Percentiles rank a stretch among this genome's conserved stretches.
These are phyloP conservation scores for Mionectes olivaceus DNA, from an alignment of 2,797 vertebrate genomes.

Conservation along the genomic window DNA sequence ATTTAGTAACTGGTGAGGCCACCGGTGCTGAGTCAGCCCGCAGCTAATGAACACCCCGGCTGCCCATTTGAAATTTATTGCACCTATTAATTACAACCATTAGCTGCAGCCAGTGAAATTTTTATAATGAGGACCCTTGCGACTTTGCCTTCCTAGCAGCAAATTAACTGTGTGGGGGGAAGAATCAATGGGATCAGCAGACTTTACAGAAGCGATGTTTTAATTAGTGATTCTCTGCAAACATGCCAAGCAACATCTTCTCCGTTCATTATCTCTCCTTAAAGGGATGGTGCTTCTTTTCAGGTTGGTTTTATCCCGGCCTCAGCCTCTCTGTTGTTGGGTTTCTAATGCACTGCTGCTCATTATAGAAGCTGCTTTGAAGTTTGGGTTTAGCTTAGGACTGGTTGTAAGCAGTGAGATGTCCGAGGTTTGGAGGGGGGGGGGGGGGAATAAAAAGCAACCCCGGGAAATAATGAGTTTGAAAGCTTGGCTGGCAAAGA, in stretches of 20 bases:
- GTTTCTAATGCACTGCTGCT: slow-evolving; percentile 11
- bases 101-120: slow-evolving; percentile 72
- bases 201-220: slow-evolving; percentile 69
- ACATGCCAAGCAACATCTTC: slow-evolving; percentile 52
- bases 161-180: slow-evolving; percentile 65
- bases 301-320: neutral
- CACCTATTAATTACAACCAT: slow-evolving; percentile 79
- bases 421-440: neutral
- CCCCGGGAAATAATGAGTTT: neutral
- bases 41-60: slow-evolving; percentile 77
- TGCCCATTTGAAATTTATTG: slow-evolving; percentile 74
- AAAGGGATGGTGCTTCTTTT: slow-evolving; percentile 37
- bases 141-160: slow-evolving; percentile 67
- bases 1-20: slow-evolving; percentile 76
- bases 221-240: slow-evolving; percentile 72
- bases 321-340: neutral
- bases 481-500: neutral
- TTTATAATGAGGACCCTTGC: slow-evolving; percentile 71
- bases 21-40: slow-evolving; percentile 77
- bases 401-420: neutral
- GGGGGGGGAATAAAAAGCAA: neutral
- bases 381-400: neutral
- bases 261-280: slow-evolving; percentile 64
- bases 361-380: slow-evolving; percentile 21
- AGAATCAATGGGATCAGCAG: slow-evolving; percentile 61